Evolutionary conservation across 2,113 vertebrate species (phyloP).

Genomic region (Podocnemis expansa): DNA sequence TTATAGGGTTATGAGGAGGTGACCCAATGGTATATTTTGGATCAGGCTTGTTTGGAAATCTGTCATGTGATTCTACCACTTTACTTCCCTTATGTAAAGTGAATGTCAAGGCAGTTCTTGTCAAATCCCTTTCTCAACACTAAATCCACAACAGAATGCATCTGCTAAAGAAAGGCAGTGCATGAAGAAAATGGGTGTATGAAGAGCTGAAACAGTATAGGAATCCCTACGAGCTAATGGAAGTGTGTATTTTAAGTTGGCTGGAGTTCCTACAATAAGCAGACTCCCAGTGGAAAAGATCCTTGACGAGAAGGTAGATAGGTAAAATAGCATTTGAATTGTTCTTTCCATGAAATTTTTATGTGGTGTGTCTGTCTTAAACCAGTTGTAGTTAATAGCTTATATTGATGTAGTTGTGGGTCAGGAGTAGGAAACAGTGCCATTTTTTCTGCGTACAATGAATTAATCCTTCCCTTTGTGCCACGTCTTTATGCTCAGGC

Average conservation of each 20-base stretch:
- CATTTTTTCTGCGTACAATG: constrained; percentile 17
- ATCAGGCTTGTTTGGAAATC: not conserved
- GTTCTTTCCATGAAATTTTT: constrained; percentile 76
- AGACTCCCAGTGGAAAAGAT: constrained; percentile 66
- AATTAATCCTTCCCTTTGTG: not conserved
- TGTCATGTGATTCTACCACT: not conserved
- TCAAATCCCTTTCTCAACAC: constrained; percentile 38
- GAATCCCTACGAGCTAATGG: constrained; percentile 66
- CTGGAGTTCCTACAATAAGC: constrained; percentile 61
- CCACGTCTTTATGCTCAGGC: not conserved
- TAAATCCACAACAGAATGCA: not conserved
- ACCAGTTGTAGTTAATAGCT: constrained; percentile 58
- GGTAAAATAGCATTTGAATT: constrained; percentile 70
- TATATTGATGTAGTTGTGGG: constrained; percentile 43
- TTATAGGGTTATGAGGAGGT: not conserved
- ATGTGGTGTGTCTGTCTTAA: constrained; percentile 63
- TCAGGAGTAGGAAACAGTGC: constrained; percentile 17
- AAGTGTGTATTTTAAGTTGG: constrained; percentile 60
- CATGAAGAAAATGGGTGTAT: not conserved
- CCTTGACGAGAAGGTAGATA: constrained; percentile 63
- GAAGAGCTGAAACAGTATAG: constrained; percentile 5
- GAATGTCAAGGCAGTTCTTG: constrained; percentile 17
- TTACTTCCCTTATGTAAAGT: constrained; percentile 40
- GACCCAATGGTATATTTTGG: not conserved
- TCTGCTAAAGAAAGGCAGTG: constrained; percentile 14